A percentile compares a stretch with the other conserved stretches of the same genome.
These are phyloP conservation scores for Acipenser ruthenus DNA, from an alignment of 2,797 vertebrate species.

Conservation along the genomic window DNA sequence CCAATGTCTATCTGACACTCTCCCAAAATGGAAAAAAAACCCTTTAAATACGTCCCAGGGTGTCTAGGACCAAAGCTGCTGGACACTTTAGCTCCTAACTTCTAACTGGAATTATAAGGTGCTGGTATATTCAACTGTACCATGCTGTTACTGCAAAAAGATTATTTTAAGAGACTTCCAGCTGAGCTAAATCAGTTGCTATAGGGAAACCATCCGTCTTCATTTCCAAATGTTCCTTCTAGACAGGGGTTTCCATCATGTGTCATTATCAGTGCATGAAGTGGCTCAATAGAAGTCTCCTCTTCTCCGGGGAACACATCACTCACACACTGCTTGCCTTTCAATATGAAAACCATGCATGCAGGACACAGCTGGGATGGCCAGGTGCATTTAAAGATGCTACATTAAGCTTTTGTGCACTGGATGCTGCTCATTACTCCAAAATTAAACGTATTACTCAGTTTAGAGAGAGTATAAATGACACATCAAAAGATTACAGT, in stretches of 20 bases:
- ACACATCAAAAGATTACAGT: no score
- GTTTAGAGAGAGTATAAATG: no score
- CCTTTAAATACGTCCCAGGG: no score
- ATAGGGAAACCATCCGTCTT: constrained; percentile 62
- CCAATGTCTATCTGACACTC: no score
- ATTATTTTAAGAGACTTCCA: constrained; percentile 45
- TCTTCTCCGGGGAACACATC: constrained; percentile 56
- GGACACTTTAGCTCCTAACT: no score
- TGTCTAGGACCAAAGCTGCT: no score
- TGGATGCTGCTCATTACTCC: constrained; percentile 18
- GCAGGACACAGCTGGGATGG: constrained; percentile 6
- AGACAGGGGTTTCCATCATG: constrained; percentile 71
- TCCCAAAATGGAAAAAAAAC: no score
- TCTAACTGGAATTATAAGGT: no score
- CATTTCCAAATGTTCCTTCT: constrained; percentile 53
- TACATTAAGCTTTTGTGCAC: constrained; percentile 36
- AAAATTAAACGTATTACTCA: no score
- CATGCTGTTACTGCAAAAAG: constrained; percentile 48
- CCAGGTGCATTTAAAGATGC: constrained; percentile 21
- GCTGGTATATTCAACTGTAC: constrained; percentile 28
- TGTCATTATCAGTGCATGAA: constrained; percentile 70
- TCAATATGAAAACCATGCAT: constrained; percentile 38
- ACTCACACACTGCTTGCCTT: constrained; percentile 54
- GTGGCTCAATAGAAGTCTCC: constrained; percentile 58
- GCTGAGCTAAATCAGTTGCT: constrained; percentile 61